phyloP scores from a whole-genome alignment of 2,888 invertebrate species.

The Pachydiplax longipennis region DNA sequence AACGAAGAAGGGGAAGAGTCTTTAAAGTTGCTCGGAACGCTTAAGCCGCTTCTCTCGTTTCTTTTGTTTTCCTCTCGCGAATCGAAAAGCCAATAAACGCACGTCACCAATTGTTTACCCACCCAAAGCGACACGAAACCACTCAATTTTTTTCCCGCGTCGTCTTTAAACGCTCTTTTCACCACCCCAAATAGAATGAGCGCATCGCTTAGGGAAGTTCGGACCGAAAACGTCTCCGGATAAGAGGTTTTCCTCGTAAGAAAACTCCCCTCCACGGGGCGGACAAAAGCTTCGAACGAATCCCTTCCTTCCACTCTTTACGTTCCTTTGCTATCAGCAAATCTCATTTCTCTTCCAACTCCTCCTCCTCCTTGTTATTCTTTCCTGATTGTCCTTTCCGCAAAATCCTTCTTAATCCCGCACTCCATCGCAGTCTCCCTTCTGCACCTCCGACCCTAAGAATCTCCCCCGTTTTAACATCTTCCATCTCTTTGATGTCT shows the following conservation, averaged over 20 bases:
- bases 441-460: neutral
- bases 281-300: neutral
- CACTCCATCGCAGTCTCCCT: neutral
- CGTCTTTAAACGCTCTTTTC: neutral
- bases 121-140: neutral
- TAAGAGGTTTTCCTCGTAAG: conserved; percentile 21
- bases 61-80: neutral
- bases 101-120: neutral
- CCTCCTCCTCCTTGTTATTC: neutral
- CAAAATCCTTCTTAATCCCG: neutral
- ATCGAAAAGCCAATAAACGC: neutral
- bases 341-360: neutral
- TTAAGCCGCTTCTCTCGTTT: neutral
- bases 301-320: neutral
- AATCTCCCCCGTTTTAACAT: neutral
- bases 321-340: neutral
- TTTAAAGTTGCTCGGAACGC: neutral
- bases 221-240: conserved; percentile 5
- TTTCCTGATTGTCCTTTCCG: neutral
- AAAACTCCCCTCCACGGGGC: neutral
- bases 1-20: neutral
- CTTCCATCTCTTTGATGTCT: neutral
- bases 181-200: neutral
- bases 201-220: neutral
- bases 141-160: neutral